Percentiles rank a stretch among this genome's conserved stretches.
Conservation (phyloP, 30 jellyfish, hydroid and myxozoan species). For the Hydractinia symbiolongicarpus region DNA sequence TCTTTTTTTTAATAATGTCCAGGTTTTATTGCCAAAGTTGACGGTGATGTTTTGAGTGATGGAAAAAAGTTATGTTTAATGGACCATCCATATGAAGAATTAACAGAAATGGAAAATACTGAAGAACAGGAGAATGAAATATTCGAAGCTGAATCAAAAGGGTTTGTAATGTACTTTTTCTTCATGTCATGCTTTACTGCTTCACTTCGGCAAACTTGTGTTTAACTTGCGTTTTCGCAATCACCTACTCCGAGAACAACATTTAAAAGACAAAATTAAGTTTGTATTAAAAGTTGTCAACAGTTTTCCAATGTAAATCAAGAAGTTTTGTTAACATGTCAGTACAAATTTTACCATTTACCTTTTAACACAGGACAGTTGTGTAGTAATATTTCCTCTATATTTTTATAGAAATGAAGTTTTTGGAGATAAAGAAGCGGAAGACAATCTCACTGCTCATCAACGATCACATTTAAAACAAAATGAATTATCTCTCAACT, state of each 20-base stretch:
- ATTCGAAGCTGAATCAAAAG: not conserved
- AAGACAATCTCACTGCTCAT: constrained; percentile 37
- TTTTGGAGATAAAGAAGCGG: constrained; percentile 4
- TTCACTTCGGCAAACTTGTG: no score
- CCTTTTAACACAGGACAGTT: no score
- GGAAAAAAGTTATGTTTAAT: not conserved
- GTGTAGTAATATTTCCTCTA: no score
- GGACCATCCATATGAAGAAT: not conserved
- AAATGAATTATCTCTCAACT: constrained; percentile 27
- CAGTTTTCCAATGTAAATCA: no score
- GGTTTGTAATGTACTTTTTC: not conserved
- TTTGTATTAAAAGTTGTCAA: no score
- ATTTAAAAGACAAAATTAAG: no score
- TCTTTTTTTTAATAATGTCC: not conserved
- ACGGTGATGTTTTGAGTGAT: not conserved
- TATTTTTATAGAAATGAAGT: no score
- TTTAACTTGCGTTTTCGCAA: no score
- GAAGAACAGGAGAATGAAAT: not conserved
- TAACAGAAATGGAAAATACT: not conserved
- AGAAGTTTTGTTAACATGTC: no score
- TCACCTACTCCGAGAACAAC: no score
- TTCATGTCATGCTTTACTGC: no score
- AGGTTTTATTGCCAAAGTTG: not conserved
- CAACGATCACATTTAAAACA: constrained; percentile 51
- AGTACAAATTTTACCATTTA: no score